Evolutionary conservation across 2,797 vertebrate genomes (phyloP).

Genomic region (Chaetodon trifasciatus): DNA sequence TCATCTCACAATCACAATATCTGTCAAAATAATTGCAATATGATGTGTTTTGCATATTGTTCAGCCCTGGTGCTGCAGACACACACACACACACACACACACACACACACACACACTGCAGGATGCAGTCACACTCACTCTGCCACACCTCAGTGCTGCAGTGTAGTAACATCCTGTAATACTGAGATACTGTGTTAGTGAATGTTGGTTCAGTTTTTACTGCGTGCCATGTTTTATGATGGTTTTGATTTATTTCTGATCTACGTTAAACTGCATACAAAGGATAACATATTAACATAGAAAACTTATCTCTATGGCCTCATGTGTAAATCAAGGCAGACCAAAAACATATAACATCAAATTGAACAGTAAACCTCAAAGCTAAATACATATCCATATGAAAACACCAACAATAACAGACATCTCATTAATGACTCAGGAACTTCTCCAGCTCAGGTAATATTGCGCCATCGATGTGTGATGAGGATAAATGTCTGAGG

Average conservation of each 20-base stretch:
- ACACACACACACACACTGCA: slow-evolving; percentile 13
- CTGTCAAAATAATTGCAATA: background rate
- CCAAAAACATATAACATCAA: background rate
- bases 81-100: slow-evolving; percentile 1
- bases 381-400: slow-evolving; percentile 1
- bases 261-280: background rate
- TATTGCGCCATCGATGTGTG: background rate
- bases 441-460: background rate
- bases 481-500: slow-evolving; percentile 1
- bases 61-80: background rate
- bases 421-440: background rate
- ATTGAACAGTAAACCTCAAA: background rate
- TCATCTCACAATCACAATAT: background rate
- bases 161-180: background rate
- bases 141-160: slow-evolving; percentile 19
- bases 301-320: background rate
- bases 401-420: slow-evolving; percentile 6
- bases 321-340: background rate
- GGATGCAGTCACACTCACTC: slow-evolving; percentile 26
- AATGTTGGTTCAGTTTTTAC: background rate
- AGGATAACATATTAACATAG: background rate
- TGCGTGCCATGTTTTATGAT: background rate
- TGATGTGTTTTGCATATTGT: background rate
- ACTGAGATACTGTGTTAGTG: background rate
- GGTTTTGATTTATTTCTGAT: background rate